phyloP scores from a whole-genome alignment of 2,113 vertebrate genomes.

The Dromas ardeola region DNA sequence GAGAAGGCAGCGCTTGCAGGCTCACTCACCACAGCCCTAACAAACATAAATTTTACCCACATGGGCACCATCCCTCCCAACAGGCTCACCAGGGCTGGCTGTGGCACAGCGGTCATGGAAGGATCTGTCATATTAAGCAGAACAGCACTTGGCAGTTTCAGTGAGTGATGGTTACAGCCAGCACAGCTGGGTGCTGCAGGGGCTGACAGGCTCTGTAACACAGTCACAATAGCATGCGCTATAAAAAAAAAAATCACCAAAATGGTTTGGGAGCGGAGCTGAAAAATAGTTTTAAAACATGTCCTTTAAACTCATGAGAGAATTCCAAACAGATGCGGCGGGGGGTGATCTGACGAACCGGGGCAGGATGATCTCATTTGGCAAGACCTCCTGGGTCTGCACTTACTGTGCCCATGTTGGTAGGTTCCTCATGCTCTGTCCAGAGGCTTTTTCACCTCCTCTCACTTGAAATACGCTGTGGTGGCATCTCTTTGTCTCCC shows the following conservation, averaged over 20 bases:
- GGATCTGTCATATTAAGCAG: constrained; percentile 36
- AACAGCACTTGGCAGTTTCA: constrained; percentile 20
- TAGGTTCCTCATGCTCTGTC: neutral
- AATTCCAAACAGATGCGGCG: neutral
- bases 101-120: neutral
- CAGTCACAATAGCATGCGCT: neutral
- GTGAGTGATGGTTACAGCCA: constrained; percentile 28
- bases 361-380: neutral
- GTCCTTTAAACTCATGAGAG: neutral
- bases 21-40: constrained; percentile 22
- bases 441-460: neutral
- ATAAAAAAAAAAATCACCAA: neutral
- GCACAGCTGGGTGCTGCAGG: constrained; percentile 52
- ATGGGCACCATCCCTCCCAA: constrained; percentile 34
- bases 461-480: neutral
- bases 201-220: constrained; percentile 28
- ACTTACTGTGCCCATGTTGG: neutral
- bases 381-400: neutral
- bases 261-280: neutral
- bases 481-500: neutral
- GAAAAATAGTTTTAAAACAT: neutral
- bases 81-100: neutral
- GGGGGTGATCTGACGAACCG: neutral
- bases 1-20: neutral
- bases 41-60: constrained; percentile 26